These are phyloP conservation scores for Rhodinocichla rosea DNA, from an alignment of 2,113 vertebrate species.

Conservation along the genomic window DNA sequence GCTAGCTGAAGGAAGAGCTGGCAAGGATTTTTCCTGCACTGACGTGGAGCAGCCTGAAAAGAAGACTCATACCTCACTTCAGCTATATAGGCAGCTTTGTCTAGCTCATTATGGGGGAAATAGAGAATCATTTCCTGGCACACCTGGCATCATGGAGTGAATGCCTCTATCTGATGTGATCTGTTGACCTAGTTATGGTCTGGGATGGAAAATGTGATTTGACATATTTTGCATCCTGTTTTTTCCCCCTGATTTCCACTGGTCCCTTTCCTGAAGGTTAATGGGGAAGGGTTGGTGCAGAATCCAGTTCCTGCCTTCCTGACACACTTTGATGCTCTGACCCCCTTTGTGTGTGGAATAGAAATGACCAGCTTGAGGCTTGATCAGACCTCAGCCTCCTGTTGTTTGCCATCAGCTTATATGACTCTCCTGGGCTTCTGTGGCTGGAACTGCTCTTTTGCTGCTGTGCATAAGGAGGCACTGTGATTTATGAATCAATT, in stretches of 20 bases:
- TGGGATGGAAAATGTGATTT: conserved; percentile 33
- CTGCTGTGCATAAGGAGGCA: conserved; percentile 33
- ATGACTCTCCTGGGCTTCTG: conserved; percentile 40
- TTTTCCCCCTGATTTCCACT: background rate
- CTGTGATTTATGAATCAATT: conserved; percentile 77
- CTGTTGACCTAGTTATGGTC: conserved; percentile 43
- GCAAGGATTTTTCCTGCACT: background rate
- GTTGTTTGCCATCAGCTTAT: conserved; percentile 41
- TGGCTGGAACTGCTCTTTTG: conserved; percentile 29
- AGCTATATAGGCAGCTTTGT: background rate
- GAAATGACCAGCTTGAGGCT: conserved; percentile 32
- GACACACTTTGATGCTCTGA: conserved; percentile 9
- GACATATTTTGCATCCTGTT: conserved; percentile 2
- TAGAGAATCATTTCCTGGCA: background rate
- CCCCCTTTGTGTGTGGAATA: background rate
- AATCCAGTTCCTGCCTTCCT: background rate
- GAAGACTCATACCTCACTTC: background rate
- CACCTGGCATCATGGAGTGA: background rate
- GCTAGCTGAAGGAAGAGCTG: background rate
- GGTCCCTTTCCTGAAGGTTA: background rate
- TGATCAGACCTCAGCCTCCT: conserved; percentile 27
- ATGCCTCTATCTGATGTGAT: conserved; percentile 36
- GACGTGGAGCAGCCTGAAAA: background rate
- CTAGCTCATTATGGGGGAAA: background rate
- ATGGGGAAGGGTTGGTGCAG: background rate